phyloP scores from a whole-genome alignment of 2,113 vertebrate genomes.

The Eptatretus burgeri region DNA sequence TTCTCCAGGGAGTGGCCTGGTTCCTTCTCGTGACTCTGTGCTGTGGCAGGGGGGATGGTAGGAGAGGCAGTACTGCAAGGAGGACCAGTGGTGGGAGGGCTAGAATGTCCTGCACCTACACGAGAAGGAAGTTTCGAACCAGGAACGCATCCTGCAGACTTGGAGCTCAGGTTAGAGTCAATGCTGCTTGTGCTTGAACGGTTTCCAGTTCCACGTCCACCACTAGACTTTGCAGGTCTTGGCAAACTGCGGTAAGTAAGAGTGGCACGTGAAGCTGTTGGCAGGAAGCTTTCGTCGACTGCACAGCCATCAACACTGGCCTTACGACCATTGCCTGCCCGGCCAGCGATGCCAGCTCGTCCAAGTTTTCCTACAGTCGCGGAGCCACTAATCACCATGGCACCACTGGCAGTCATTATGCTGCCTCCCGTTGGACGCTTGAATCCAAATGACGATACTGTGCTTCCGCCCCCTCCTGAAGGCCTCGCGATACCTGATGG shows the following conservation, averaged over 20 bases:
- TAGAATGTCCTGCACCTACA: conserved; percentile 24
- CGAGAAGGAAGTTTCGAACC: conserved; percentile 34
- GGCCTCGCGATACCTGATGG: conserved; percentile 27
- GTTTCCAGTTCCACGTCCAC: conserved; percentile 45
- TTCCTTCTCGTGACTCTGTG: not conserved
- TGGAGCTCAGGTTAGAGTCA: conserved; percentile 52
- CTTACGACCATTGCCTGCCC: conserved; percentile 25
- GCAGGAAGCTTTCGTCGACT: conserved; percentile 57
- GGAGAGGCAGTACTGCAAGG: not conserved
- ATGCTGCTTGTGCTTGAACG: conserved; percentile 93
- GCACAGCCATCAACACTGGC: conserved; percentile 29
- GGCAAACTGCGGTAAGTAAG: conserved; percentile 87
- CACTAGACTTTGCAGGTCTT: conserved; percentile 46
- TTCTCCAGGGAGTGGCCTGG: not conserved
- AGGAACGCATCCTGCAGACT: conserved; percentile 28
- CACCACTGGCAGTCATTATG: conserved; percentile 62
- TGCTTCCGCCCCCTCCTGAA: conserved; percentile 20
- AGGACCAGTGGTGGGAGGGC: conserved; percentile 17
- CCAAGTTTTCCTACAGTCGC: conserved; percentile 87
- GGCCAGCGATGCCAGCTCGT: conserved; percentile 33
- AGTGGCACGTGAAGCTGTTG: conserved; percentile 46
- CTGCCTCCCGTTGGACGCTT: conserved; percentile 60
- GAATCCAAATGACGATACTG: conserved; percentile 48
- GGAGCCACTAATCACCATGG: conserved; percentile 66
- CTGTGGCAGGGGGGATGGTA: not conserved